Conservation (phyloP, 92 coral and sea anemone species). For the Heliopora coerulea region DNA sequence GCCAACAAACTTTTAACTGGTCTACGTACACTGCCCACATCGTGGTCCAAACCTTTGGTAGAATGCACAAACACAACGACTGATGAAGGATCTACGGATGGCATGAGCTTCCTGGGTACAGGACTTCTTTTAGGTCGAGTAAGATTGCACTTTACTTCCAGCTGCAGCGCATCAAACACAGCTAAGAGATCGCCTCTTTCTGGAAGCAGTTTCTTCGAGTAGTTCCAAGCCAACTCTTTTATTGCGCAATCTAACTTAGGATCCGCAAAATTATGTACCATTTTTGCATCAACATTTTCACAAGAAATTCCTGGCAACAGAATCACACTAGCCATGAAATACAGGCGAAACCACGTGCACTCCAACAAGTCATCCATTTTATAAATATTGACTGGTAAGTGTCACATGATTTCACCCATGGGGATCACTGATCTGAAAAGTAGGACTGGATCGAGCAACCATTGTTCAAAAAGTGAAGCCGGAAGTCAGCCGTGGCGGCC, state of each 20-base stretch:
- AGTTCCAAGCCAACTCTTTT: conserved; percentile 41
- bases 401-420: too few relatives aligned
- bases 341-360: not conserved
- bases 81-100: conserved; percentile 11
- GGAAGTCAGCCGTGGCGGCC: too few relatives aligned
- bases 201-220: conserved; percentile 36
- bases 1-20: conserved; percentile 34
- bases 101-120: not conserved
- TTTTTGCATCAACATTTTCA: not conserved
- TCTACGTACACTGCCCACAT: conserved; percentile 24
- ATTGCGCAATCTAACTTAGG: conserved; percentile 36
- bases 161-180: conserved; percentile 36
- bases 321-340: not conserved
- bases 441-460: too few relatives aligned
- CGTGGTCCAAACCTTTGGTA: conserved; percentile 20
- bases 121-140: conserved; percentile 12
- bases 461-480: too few relatives aligned
- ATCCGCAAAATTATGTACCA: not conserved
- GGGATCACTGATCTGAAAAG: too few relatives aligned
- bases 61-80: conserved; percentile 30
- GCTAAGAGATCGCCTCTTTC: conserved; percentile 17
- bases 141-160: conserved; percentile 21
- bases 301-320: not conserved
- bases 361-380: too few relatives aligned
- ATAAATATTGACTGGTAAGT: too few relatives aligned